Base-by-base conservation (phyloP, 2,888 invertebrate species). In the Myopa testacea region DNA sequence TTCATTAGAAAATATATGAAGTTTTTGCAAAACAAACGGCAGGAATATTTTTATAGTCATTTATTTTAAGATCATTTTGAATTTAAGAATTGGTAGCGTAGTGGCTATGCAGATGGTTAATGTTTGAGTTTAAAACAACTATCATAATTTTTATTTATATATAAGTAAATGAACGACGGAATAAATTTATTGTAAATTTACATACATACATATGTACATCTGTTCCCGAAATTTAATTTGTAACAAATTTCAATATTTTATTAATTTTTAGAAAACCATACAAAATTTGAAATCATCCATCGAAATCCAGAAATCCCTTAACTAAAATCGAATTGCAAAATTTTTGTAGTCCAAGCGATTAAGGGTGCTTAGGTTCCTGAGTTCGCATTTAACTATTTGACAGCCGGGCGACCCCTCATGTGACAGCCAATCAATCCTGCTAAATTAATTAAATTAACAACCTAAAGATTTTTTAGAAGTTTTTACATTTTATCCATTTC, bases 331-430 rank as follows among this genome's bases (percentile, higher is more conserved):
- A 90, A 97, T 94, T 82, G 93, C 93, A 88, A 96, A 97, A 84
- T 93, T 94, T 84, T 92, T 92, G 88, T 95, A 92, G 77, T 91
- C 91, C 67, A 91, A 86, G 81, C 91, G 90, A 76, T 86, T 91
- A 69, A 96, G 90, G 85, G 93, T 94, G 86, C 95, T 94, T 93
- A 94, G 94, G 88, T 96, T 96, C 79, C 92, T 92, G 71, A 96
- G 91, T 83, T 95, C 95, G 83, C 95, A 95, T 82, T 92, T 93
- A 83, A 96, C 95, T 82, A 97, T 95, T 89, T 94, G 92, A 85
- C 95, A 93, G 80, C 95, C 96, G 0, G 96, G 96, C 74, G 96
- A 95, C 0, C 96, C 96, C 1, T 93, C 93, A 70, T 92, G 93
- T 62, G 93, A 93, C 80, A 97, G 90, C 96, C 96, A 97, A 78